Conservation (phyloP, 1,140 invertebrate genomes). For the Ericerus pela region DNA sequence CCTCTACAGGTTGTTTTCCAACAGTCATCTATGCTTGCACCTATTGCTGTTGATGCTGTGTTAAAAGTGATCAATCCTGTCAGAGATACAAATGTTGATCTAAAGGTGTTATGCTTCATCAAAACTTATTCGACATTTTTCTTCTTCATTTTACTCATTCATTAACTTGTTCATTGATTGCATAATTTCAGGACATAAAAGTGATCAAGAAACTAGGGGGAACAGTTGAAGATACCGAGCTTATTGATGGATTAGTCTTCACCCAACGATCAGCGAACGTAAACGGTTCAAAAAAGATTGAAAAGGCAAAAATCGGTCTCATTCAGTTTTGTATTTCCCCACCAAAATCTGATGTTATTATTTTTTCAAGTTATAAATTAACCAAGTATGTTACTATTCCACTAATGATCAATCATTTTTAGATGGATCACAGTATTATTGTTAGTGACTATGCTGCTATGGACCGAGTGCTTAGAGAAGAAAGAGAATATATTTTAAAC, state of each 20-base stretch:
- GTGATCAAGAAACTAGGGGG: conserved; percentile 92
- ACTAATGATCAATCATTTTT: conserved; percentile 12
- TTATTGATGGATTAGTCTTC: conserved; percentile 90
- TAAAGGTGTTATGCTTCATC: too few species aligned
- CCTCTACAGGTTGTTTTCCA: too few species aligned
- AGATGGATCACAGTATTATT: conserved; percentile 98
- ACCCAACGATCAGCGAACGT: conserved; percentile 75
- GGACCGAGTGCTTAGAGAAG: conserved; percentile 97
- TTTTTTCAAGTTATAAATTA: too few species aligned
- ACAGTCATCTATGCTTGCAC: conserved; percentile 84
- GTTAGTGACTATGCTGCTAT: conserved; percentile 98
- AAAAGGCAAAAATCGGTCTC: conserved; percentile 96
- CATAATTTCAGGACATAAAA: conserved; percentile 60
- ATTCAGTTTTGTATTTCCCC: conserved; percentile 99
- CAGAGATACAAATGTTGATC: conserved; percentile 48
- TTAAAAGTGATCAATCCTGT: conserved; percentile 61
- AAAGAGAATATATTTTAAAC: conserved; percentile 93
- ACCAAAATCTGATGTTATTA: conserved; percentile 94
- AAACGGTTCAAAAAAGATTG: conserved; percentile 81
- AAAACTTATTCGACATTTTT: too few species aligned
- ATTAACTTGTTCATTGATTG: conserved; percentile 2
- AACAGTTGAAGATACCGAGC: conserved; percentile 93
- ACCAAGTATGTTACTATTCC: too few species aligned
- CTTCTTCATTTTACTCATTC: not conserved
- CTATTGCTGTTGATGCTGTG: conserved; percentile 94